Percentiles rank a stretch among this genome's conserved stretches.
Conservation (phyloP, 2,888 invertebrate genomes). For the Pyrrhosoma nymphula region DNA sequence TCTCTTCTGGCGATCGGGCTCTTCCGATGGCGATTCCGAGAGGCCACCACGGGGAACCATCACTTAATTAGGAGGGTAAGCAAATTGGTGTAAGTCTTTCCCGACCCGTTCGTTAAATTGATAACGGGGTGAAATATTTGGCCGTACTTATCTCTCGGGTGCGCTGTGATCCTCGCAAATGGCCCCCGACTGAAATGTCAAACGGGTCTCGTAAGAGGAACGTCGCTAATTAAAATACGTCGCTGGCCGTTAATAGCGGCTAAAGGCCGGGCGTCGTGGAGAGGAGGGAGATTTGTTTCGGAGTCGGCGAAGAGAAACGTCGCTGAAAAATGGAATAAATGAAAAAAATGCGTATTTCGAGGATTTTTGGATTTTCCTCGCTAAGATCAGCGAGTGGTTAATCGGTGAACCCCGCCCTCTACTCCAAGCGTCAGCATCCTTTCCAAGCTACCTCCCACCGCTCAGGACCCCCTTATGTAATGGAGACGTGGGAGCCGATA, state of each 20-base stretch:
- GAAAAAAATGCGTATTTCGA: neutral
- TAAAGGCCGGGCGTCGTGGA: neutral
- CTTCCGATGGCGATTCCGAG: neutral
- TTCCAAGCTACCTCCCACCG: no score
- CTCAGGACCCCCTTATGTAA: no score
- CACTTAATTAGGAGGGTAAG: neutral
- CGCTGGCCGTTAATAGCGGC: neutral
- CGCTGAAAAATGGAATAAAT: neutral
- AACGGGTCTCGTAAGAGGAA: neutral
- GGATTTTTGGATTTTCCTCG: neutral
- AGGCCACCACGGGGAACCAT: neutral
- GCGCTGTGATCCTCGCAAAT: slow-evolving; percentile 12
- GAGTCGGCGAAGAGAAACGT: neutral
- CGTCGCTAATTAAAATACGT: neutral
- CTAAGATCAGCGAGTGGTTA: neutral
- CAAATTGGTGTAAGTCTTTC: neutral
- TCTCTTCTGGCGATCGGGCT: neutral
- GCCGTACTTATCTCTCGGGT: neutral
- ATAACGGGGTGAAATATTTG: slow-evolving; percentile 19
- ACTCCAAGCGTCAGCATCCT: no score
- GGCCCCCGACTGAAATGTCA: neutral
- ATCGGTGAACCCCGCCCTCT: neutral
- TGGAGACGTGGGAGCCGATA: no score
- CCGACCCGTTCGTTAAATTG: neutral
- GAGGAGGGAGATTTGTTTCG: neutral